These are phyloP conservation scores for Druon quercuslanigerum DNA, from an alignment of 1,140 invertebrate genomes.

Conservation along the genomic window DNA sequence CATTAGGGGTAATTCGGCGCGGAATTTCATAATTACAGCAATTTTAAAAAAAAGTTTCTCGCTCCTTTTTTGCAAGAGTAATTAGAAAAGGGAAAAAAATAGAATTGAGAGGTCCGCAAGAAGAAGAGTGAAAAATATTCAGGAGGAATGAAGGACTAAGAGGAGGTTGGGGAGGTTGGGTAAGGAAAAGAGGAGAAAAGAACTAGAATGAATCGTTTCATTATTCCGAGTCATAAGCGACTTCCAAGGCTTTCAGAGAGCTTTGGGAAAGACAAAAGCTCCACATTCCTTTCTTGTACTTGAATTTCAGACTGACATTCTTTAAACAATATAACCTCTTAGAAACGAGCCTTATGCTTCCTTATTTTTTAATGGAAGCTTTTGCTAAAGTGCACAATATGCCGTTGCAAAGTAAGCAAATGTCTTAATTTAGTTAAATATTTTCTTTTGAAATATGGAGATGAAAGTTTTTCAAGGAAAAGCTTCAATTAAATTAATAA, in stretches of 20 bases:
- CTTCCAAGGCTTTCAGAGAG: constrained; percentile 8
- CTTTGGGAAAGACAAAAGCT: constrained; percentile 22
- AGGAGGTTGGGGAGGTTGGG: background rate
- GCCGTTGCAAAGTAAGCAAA: too few species aligned
- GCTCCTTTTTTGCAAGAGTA: too few species aligned
- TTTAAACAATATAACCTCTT: background rate
- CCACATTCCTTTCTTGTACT: constrained; percentile 7
- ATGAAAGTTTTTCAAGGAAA: too few species aligned
- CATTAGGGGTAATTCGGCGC: too few species aligned
- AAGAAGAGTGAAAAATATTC: background rate
- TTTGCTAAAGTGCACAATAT: too few species aligned
- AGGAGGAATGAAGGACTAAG: background rate
- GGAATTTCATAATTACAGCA: too few species aligned
- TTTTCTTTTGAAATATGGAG: too few species aligned
- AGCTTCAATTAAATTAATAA: too few species aligned
- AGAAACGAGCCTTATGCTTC: too few species aligned
- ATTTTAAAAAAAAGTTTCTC: too few species aligned
- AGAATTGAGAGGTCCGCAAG: background rate
- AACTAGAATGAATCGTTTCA: constrained; percentile 16
- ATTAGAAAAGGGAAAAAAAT: background rate
- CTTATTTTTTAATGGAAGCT: too few species aligned
- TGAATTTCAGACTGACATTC: background rate
- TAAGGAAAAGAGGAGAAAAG: background rate
- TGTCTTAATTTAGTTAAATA: too few species aligned
- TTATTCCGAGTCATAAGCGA: constrained; percentile 27